These are phyloP conservation scores for Eurytoma adleriae DNA, from an alignment of 2,888 invertebrate species.

Conservation along the genomic window DNA sequence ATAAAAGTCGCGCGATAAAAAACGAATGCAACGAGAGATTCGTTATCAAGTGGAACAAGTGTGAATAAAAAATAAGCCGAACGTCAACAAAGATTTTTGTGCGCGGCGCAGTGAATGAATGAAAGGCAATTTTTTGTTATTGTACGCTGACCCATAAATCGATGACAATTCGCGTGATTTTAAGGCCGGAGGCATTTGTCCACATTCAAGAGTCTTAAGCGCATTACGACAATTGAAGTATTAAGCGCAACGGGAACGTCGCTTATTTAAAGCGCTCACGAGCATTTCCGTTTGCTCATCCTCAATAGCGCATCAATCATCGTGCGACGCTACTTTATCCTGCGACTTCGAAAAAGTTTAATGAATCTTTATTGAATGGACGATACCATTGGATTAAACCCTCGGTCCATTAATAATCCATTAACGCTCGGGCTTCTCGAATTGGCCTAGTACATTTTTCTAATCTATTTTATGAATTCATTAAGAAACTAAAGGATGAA, in stretches of 20 bases:
- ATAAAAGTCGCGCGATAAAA: too few species aligned
- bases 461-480: neutral
- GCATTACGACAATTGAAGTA: constrained; percentile 53
- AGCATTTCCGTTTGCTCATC: constrained; percentile 56
- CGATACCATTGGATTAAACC: constrained; percentile 45
- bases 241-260: constrained; percentile 53
- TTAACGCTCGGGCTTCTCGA: constrained; percentile 1
- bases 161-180: constrained; percentile 40
- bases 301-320: constrained; percentile 51
- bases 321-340: constrained; percentile 44
- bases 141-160: constrained; percentile 43
- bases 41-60: too few species aligned
- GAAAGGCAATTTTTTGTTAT: constrained; percentile 16
- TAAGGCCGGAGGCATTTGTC: constrained; percentile 39
- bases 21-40: too few species aligned
- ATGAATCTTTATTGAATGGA: constrained; percentile 25
- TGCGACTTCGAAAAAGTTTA: constrained; percentile 23
- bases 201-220: constrained; percentile 40
- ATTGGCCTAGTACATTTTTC: neutral
- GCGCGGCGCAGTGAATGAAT: neutral
- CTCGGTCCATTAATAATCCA: constrained; percentile 10
- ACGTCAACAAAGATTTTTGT: too few species aligned
- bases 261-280: constrained; percentile 49
- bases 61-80: too few species aligned
- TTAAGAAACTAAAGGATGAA: neutral